These are phyloP conservation scores for Dasyornis broadbenti DNA, from an alignment of 2,113 vertebrate species.

Conservation along the genomic window DNA sequence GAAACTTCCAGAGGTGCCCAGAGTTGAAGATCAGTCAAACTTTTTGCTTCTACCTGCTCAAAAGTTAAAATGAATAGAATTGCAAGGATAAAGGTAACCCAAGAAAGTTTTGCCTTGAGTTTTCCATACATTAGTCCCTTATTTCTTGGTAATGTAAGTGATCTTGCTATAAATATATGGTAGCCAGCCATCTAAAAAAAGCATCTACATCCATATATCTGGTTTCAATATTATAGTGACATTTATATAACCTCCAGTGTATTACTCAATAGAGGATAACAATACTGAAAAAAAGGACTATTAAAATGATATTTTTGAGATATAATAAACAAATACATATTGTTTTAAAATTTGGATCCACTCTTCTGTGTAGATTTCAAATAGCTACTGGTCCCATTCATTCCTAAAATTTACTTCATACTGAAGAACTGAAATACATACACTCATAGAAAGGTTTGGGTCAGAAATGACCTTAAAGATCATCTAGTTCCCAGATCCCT, in stretches of 20 bases:
- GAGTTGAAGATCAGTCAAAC: neutral
- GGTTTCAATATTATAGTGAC: slow-evolving; percentile 44
- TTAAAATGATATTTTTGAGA: slow-evolving; percentile 34
- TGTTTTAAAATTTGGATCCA: neutral
- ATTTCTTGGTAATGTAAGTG: neutral
- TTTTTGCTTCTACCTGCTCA: neutral
- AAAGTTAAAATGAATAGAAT: neutral
- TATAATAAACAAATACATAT: neutral
- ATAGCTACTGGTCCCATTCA: neutral
- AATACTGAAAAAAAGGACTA: slow-evolving; percentile 21
- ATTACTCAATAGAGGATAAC: slow-evolving; percentile 23
- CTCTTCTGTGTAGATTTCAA: neutral
- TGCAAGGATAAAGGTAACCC: neutral
- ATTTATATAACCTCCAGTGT: slow-evolving; percentile 30
- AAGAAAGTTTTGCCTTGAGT: neutral
- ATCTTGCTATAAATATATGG: neutral
- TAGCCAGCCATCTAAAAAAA: slow-evolving; percentile 32
- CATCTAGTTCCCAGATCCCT: neutral
- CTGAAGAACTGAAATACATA: neutral
- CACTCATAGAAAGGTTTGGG: neutral
- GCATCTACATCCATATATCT: neutral
- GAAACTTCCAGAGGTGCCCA: neutral
- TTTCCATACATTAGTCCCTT: neutral
- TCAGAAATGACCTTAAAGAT: neutral
- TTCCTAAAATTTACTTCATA: neutral